phyloP scores from a whole-genome alignment of 2,888 invertebrate genomes.

The Gisinianus flammeolus region DNA sequence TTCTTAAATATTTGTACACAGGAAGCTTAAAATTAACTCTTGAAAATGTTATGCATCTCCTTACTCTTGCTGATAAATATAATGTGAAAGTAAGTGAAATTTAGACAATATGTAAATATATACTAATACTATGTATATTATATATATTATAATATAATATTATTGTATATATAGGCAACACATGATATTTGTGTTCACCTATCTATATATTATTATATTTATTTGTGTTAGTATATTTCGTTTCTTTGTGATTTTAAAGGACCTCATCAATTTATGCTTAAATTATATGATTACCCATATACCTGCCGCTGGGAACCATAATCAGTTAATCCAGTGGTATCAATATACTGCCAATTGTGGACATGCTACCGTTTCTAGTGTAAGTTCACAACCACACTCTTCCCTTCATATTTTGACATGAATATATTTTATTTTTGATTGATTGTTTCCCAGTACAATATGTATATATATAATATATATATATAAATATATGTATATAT shows the following conservation, averaged over 20 bases:
- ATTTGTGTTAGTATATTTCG: too few relatives aligned
- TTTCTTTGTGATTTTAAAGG: slow-evolving; percentile 63
- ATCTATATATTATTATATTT: too few relatives aligned
- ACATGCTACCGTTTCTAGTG: slow-evolving; percentile 72
- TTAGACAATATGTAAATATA: not conserved
- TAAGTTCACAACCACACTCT: too few relatives aligned
- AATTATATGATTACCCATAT: slow-evolving; percentile 87
- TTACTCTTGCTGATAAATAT: slow-evolving; percentile 92
- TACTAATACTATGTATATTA: too few relatives aligned
- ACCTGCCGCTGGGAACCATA: slow-evolving; percentile 80
- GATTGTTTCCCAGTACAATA: not conserved
- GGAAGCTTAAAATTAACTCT: slow-evolving; percentile 87
- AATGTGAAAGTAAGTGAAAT: slow-evolving; percentile 75
- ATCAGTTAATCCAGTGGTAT: slow-evolving; percentile 85
- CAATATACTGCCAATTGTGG: slow-evolving; percentile 87
- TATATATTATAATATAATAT: too few relatives aligned
- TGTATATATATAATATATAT: not conserved
- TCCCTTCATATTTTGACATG: slow-evolving; percentile 12
- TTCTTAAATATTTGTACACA: slow-evolving; percentile 88
- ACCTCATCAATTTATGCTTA: slow-evolving; percentile 81
- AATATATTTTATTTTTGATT: not conserved
- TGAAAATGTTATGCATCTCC: slow-evolving; percentile 81
- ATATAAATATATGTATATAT: not conserved
- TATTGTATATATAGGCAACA: too few relatives aligned
- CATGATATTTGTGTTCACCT: too few relatives aligned